A percentile compares a stretch with the other conserved stretches of the same genome.
phyloP scores from a whole-genome alignment of 2,113 vertebrate species.

The Pituophis catenifer region DNA sequence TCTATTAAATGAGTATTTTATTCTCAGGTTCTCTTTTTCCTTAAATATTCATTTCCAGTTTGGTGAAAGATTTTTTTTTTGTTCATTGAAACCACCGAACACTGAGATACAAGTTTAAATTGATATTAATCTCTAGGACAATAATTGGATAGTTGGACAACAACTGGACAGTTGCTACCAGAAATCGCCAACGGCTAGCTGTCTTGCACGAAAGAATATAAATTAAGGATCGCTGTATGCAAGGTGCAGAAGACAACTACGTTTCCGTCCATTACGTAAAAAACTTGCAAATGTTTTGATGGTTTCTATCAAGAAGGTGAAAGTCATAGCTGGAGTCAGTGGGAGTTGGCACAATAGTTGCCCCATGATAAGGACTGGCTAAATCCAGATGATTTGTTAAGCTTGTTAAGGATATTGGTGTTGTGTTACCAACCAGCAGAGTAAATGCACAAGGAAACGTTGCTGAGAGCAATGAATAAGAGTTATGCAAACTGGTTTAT shows the following conservation, averaged over 20 bases:
- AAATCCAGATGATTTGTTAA: neutral
- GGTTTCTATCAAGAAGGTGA: neutral
- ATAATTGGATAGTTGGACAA: neutral
- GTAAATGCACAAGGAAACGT: too few relatives aligned
- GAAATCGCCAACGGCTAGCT: neutral
- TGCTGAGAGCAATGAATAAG: too few relatives aligned
- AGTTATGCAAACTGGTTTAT: too few relatives aligned
- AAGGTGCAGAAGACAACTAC: neutral
- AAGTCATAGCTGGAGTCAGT: neutral
- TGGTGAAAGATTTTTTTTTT: neutral
- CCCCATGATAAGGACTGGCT: neutral
- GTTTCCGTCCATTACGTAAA: neutral
- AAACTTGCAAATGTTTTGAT: neutral
- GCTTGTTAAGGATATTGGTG: too few relatives aligned
- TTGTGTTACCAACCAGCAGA: too few relatives aligned
- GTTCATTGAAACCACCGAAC: neutral
- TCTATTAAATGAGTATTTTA: neutral
- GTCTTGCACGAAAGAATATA: neutral
- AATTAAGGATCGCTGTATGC: neutral
- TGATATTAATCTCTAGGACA: neutral
- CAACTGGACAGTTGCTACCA: neutral
- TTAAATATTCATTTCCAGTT: constrained; percentile 5
- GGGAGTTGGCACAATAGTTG: neutral
- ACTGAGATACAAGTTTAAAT: neutral
- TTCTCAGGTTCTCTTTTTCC: neutral